Conservation (phyloP, 2,113 vertebrate species). For the Siniperca knerii region DNA sequence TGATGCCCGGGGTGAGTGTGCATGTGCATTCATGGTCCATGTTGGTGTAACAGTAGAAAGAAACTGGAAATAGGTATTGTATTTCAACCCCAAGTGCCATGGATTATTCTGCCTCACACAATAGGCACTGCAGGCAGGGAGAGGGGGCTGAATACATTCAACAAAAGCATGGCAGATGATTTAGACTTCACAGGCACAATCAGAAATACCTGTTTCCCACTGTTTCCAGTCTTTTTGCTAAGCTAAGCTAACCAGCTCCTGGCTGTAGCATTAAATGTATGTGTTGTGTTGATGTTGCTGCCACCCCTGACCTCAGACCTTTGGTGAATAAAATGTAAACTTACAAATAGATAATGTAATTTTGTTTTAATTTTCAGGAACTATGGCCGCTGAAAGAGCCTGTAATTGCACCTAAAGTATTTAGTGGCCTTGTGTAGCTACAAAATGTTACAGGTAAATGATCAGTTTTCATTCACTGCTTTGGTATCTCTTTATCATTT, state of each 20-base stretch:
- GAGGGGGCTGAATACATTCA: neutral
- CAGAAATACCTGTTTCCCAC: neutral
- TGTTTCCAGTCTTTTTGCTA: neutral
- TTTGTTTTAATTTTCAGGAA: neutral
- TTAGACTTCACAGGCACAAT: neutral
- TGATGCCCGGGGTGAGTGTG: neutral
- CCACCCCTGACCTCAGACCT: too few species aligned
- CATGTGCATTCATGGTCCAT: neutral
- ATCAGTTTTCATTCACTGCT: neutral
- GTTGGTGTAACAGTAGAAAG: neutral
- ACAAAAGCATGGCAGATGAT: constrained; percentile 9
- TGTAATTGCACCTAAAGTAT: neutral
- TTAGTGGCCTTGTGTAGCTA: neutral
- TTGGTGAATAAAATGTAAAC: neutral
- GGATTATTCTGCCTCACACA: constrained; percentile 18
- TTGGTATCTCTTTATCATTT: neutral
- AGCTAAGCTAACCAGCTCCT: neutral
- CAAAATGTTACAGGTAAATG: neutral
- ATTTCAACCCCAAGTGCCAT: neutral
- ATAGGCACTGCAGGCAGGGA: neutral
- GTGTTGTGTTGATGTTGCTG: neutral
- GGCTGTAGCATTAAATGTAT: neutral
- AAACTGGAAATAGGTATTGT: constrained; percentile 8
- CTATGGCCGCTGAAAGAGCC: neutral
- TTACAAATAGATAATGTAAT: neutral